Evolutionary conservation across 2,888 invertebrate genomes (phyloP).

Genomic region (Belgica antarctica): DNA sequence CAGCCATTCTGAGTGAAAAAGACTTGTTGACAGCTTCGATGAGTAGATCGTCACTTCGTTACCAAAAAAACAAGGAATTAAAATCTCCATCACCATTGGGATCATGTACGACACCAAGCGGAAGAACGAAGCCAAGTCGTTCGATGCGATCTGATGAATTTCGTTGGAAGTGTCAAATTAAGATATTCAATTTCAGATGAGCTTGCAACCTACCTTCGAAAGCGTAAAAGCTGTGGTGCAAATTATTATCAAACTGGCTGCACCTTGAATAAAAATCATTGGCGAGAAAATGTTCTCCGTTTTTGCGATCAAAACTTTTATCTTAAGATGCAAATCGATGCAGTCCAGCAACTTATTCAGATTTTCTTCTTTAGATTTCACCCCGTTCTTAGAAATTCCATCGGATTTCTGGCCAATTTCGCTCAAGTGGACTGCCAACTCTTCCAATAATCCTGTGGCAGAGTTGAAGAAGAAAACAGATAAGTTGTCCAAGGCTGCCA

Average conservation of each 20-base stretch:
- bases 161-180: background rate
- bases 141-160: background rate
- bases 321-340: background rate
- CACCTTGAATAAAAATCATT: background rate
- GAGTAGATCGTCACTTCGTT: background rate
- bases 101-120: background rate
- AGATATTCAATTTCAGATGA: background rate
- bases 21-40: background rate
- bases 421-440: background rate
- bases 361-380: background rate
- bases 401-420: background rate
- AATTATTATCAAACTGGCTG: background rate
- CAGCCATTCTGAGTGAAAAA: constrained; percentile 22
- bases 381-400: background rate
- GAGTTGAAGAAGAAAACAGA: constrained; percentile 6
- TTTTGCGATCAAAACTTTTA: background rate
- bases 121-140: background rate
- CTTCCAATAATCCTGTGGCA: background rate
- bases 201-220: background rate
- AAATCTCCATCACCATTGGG: constrained; percentile 14
- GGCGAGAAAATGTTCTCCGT: background rate
- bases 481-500: background rate
- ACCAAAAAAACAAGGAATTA: constrained; percentile 25
- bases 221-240: background rate
- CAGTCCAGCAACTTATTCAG: background rate